A percentile compares a stretch with the other conserved stretches of the same genome.
Conservation (phyloP, 2,888 invertebrate species). For the Drosophila cognata region DNA sequence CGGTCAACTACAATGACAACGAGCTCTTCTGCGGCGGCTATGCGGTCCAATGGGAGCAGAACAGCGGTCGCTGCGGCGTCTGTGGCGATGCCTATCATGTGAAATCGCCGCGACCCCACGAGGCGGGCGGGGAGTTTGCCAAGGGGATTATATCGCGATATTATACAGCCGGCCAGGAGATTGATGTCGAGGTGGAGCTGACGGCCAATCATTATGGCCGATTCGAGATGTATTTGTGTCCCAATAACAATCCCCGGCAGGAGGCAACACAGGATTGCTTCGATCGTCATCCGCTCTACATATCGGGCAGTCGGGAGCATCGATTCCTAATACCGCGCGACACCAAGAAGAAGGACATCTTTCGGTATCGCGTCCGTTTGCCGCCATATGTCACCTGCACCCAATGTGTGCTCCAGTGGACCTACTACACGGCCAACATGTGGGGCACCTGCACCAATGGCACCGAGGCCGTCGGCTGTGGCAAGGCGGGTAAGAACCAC, state of each 20-base stretch:
- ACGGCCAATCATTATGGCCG: conserved; percentile 96
- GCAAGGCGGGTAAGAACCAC: conserved; percentile 87
- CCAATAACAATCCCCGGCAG: conserved; percentile 91
- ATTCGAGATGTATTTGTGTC: conserved; percentile 94
- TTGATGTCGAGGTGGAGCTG: conserved; percentile 93
- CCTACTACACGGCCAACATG: conserved; percentile 94
- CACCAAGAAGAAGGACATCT: conserved; percentile 88
- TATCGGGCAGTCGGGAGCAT: conserved; percentile 90
- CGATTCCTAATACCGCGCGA: conserved; percentile 90
- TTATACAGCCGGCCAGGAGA: conserved; percentile 94
- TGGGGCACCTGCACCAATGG: conserved; percentile 95
- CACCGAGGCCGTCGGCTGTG: conserved; percentile 94
- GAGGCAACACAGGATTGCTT: conserved; percentile 94
- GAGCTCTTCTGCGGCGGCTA: conserved; percentile 97
- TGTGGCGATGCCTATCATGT: conserved; percentile 94
- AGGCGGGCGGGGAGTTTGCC: conserved; percentile 94
- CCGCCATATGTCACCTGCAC: conserved; percentile 94
- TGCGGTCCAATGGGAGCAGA: conserved; percentile 95
- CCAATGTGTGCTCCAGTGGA: conserved; percentile 97
- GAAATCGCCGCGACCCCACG: conserved; percentile 91
- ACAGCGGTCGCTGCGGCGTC: conserved; percentile 93
- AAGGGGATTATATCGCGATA: conserved; percentile 93
- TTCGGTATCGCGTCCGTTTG: conserved; percentile 90
- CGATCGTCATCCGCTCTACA: conserved; percentile 90
- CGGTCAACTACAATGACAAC: conserved; percentile 97